Evolutionary conservation across 2,888 invertebrate species (phyloP).

Genomic region (Yponomeuta plumbellus): DNA sequence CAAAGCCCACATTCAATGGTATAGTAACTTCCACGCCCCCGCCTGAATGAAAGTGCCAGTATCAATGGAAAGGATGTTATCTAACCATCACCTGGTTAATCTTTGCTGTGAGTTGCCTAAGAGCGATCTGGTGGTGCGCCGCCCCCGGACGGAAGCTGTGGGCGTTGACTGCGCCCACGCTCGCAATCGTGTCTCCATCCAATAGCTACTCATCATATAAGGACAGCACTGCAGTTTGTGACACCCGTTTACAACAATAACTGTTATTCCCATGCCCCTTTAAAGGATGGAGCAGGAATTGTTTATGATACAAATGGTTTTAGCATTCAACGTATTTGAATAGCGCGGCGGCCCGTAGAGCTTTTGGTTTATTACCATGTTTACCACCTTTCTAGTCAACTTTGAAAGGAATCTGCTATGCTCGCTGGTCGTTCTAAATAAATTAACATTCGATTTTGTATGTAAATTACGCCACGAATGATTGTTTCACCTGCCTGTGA

Average conservation of each 20-base stretch:
- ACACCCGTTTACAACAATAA: slow-evolving; percentile 26
- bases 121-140: slow-evolving; percentile 55
- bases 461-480: slow-evolving; percentile 4
- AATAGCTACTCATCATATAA: slow-evolving; percentile 45
- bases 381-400: neutral
- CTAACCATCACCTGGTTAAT: slow-evolving; percentile 25
- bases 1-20: slow-evolving; percentile 1
- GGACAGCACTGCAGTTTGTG: slow-evolving; percentile 44
- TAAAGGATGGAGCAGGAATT: slow-evolving; percentile 9
- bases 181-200: slow-evolving; percentile 61
- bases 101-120: slow-evolving; percentile 42
- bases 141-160: slow-evolving; percentile 70
- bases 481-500: slow-evolving; percentile 34
- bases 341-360: neutral
- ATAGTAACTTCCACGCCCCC: neutral
- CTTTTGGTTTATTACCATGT: slow-evolving; percentile 4
- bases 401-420: slow-evolving; percentile 22
- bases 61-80: slow-evolving; percentile 23
- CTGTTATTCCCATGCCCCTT: slow-evolving; percentile 18
- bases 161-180: slow-evolving; percentile 64
- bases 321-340: slow-evolving; percentile 8
- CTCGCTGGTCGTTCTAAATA: slow-evolving; percentile 27
- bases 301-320: slow-evolving; percentile 14
- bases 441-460: slow-evolving; percentile 29
- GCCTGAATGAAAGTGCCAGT: neutral